Evolutionary conservation across 2,113 vertebrate species (phyloP).

Genomic region (Amia ocellicauda): DNA sequence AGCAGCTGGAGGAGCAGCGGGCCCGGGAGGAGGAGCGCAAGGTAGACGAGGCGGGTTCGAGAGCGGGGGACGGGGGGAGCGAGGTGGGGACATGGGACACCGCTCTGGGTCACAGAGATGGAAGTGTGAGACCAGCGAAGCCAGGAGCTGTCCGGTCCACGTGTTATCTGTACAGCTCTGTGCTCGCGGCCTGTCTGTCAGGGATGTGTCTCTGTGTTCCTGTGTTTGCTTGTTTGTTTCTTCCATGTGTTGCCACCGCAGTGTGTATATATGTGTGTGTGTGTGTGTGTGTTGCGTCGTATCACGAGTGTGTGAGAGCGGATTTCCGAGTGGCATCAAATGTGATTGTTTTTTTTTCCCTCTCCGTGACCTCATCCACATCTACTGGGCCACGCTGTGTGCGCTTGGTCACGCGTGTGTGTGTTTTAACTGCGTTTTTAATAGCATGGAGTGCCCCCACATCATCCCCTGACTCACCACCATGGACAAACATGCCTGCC

Average conservation of each 20-base stretch:
- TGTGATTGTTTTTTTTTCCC: too few relatives aligned
- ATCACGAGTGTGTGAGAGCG: too few relatives aligned
- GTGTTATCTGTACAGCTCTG: constrained; percentile 23
- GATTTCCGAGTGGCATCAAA: not conserved
- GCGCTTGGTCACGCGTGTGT: too few relatives aligned
- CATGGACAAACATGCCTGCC: too few relatives aligned
- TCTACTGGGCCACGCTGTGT: too few relatives aligned
- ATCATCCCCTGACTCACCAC: too few relatives aligned
- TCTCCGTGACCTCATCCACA: too few relatives aligned
- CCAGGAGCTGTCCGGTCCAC: too few relatives aligned
- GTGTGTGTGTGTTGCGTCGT: not conserved
- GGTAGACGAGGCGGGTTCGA: constrained; percentile 59
- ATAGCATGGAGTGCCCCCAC: too few relatives aligned
- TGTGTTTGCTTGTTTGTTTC: constrained; percentile 9
- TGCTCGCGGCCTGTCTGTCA: too few relatives aligned
- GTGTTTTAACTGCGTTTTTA: too few relatives aligned
- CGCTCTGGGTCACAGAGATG: not conserved
- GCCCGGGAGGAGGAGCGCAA: constrained; percentile 88
- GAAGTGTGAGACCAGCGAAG: too few relatives aligned
- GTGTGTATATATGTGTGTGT: not conserved
- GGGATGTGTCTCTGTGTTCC: constrained; percentile 28
- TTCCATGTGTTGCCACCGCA: not conserved
- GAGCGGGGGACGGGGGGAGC: not conserved
- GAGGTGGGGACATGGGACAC: constrained; percentile 32
- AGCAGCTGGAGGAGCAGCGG: constrained; percentile 84